phyloP scores from a whole-genome alignment of 64 coral and sea anemone species.

The Montipora foliosa region DNA sequence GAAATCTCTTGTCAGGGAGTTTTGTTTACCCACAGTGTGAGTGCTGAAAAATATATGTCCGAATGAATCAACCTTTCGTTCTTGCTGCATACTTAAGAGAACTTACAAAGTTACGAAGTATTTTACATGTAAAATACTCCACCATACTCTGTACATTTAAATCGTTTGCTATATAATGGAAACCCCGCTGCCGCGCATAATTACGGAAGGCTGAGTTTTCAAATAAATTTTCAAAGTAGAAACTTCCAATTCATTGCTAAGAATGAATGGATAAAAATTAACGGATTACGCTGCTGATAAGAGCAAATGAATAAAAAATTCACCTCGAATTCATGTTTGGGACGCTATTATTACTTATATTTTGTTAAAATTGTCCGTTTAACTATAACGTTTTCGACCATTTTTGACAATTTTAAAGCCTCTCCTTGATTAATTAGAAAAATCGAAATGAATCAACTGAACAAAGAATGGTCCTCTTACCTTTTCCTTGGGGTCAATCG shows the following conservation, averaged over 20 bases:
- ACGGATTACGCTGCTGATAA: background rate
- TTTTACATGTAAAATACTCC: background rate
- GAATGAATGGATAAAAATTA: slow-evolving; percentile 1
- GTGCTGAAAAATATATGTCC: background rate
- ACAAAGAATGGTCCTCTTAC: background rate
- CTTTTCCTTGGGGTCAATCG: background rate
- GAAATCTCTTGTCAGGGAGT: background rate
- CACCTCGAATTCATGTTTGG: background rate
- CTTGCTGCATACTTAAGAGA: background rate
- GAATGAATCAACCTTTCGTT: background rate
- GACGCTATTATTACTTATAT: background rate
- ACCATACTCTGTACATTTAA: background rate
- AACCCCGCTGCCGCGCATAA: background rate
- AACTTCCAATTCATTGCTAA: background rate
- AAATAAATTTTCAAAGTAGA: background rate
- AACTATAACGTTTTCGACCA: background rate
- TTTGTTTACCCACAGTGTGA: background rate
- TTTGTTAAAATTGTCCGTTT: background rate
- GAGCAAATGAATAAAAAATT: slow-evolving; percentile 3
- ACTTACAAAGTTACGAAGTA: background rate
- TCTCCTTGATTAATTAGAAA: background rate
- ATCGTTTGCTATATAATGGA: slow-evolving; percentile 1
- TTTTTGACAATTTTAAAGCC: background rate
- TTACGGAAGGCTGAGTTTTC: slow-evolving; percentile 1
- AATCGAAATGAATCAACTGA: background rate